phyloP scores from a whole-genome alignment of 1,140 invertebrate species.

The Cyrtorhinus lividipennis region DNA sequence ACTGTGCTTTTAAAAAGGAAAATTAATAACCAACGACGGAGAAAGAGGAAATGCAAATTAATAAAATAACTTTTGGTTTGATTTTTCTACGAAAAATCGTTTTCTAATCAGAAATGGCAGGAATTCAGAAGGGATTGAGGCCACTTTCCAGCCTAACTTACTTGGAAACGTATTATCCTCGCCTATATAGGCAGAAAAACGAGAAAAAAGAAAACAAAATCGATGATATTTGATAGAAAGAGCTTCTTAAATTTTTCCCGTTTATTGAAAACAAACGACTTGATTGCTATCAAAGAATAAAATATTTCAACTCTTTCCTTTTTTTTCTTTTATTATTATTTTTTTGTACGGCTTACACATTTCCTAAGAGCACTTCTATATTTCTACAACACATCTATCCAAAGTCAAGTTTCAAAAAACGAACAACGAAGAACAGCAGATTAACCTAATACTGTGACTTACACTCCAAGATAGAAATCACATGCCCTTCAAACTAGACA shows the following conservation, averaged over 20 bases:
- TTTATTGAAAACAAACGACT: too few relatives aligned
- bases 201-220: constrained; percentile 21
- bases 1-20: not conserved
- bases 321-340: too few relatives aligned
- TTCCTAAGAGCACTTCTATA: too few relatives aligned
- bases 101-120: constrained; percentile 10
- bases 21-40: constrained; percentile 3
- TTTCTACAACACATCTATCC: too few relatives aligned
- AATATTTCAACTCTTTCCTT: too few relatives aligned
- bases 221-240: not conserved
- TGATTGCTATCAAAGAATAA: too few relatives aligned
- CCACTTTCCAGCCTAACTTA: constrained; percentile 27
- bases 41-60: constrained; percentile 11
- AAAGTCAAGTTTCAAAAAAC: too few relatives aligned
- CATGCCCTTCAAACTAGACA: too few relatives aligned
- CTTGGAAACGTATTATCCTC: constrained; percentile 29
- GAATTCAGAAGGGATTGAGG: not conserved
- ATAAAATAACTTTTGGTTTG: not conserved
- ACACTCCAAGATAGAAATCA: too few relatives aligned
- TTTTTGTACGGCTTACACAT: too few relatives aligned
- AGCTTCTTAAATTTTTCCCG: not conserved
- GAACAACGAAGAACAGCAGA: too few relatives aligned
- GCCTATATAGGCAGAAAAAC: constrained; percentile 25
- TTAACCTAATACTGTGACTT: too few relatives aligned
- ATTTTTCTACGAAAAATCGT: constrained; percentile 6